These are phyloP conservation scores for Gallinago jamesoni DNA, from an alignment of 2,113 vertebrate species.

Conservation along the genomic window DNA sequence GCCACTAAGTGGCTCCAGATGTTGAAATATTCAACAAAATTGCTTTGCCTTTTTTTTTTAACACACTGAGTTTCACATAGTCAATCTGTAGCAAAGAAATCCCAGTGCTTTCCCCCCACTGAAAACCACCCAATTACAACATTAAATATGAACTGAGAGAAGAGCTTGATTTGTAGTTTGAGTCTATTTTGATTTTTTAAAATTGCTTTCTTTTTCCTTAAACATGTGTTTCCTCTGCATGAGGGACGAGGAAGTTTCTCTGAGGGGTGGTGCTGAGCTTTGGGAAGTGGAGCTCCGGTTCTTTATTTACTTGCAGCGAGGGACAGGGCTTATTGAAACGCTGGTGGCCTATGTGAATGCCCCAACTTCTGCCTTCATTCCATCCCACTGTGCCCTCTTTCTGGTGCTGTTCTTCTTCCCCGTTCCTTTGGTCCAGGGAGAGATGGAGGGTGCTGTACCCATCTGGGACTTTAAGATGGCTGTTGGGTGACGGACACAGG, in stretches of 20 bases:
- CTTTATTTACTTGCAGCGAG: background rate
- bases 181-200: background rate
- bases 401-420: background rate
- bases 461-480: background rate
- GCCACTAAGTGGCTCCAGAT: conserved; percentile 73
- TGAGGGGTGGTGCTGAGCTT: background rate
- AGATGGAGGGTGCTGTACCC: background rate
- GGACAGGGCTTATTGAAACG: background rate
- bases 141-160: conserved; percentile 64
- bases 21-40: conserved; percentile 75
- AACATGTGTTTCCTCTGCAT: background rate
- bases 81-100: conserved; percentile 20
- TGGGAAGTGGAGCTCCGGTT: background rate
- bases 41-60: conserved; percentile 10
- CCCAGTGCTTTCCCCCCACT: background rate
- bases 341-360: background rate
- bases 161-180: background rate
- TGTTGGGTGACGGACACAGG: background rate
- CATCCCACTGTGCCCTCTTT: background rate
- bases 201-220: background rate
- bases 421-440: background rate
- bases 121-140: background rate
- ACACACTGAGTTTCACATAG: conserved; percentile 38
- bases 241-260: background rate
- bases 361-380: background rate